Base-by-base conservation (phyloP, 2,888 invertebrate species). In the Phoenoteleia sp. region DNA sequence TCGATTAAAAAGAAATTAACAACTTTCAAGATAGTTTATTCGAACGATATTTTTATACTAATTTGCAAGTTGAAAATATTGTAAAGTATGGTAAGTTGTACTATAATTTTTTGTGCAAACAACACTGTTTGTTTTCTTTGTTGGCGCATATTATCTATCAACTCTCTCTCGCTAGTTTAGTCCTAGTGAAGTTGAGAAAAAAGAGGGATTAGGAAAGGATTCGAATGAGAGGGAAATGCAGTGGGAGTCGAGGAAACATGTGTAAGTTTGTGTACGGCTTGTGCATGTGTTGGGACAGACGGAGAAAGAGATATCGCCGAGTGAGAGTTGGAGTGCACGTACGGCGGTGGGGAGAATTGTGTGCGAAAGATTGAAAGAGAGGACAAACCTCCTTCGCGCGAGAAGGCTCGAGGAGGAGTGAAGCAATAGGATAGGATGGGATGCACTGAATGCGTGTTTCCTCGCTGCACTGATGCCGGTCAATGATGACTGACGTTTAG, bases 141-240 rank as follows among this genome's bases (percentile, higher is more conserved):
- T 74, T 67, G 33, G 49, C 39, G 36, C 33, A 25, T 29, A 64
- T 74, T 60, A 42, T 81, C 74, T 39, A 42, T 74, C 45, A 15
- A 58, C 75, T 75, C 67, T 81, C 75, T 81, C 74, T 47, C n/a
- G 21, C 42, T 33, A 13, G 39, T 66, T 52, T 2, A 60, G 56
- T 29, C 66, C 23, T 47, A 45, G 60, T 9, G 52, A 39, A 62
- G 81, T 84, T 74, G 71, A 81, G 80, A 75, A 87, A 86, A 81
- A 81, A 62, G 74, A 81, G 74, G 60, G 67, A 64, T 85, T 64
- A 86, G 58, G 74, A 84, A 76, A 75, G 79, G 66, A 75, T 54
- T 60, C 52, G 84, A 86, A 81, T 60, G 81, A 84, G 86, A 86
- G 80, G 84, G 83, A 84, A 83, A 86, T 85, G 75, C 58, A 84